Base-by-base conservation (phyloP, 1,140 invertebrate genomes). In the Drosophila subobscura region DNA sequence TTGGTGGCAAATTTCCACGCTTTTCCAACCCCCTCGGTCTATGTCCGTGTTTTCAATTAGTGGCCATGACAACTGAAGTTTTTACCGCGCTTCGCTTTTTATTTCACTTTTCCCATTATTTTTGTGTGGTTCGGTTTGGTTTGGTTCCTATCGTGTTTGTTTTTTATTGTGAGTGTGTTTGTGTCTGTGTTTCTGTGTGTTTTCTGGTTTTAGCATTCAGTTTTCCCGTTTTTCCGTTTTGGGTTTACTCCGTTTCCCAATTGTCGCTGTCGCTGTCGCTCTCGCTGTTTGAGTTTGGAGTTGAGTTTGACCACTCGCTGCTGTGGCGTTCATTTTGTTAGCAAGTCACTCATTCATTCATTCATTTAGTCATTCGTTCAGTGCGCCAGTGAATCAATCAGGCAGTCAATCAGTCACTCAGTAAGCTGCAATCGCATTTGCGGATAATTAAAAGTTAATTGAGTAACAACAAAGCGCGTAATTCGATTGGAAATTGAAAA, bases 21-120 rank as follows among this genome's bases (percentile, higher is more conserved):
- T 44, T 51, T 41, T 66, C 53, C 77, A 66, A 53, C 67, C 76
- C 72, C 3, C 61, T 41, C 12, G 52, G 50, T 22, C 33, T 27
- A 4, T 53, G 20, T n/a, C 50, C n/a, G 22, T 47, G 46, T 45
- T 77, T 85, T 88, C 78, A 81, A 85, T 85, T 88, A 80, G 81
- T 80, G 67, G 63, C 59, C 81, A 85, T 85, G 81, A 80, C 80
- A 85, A 85, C 81, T 86, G 46, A 61, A 73, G 49, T 73, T 77
- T 63, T 68, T 58, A 56, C 63, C 55, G 55, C 61, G 10, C 33
- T 37, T 12, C 47, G 16, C 25, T 33, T 51, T 45, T 25, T 46
- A 67, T 50, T 56, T 56, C 47, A 67, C 33, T 68, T 68, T 68
- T 33, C 10, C 51, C 44, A 25, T 58, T 67, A 66, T 46, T 51